Conservation (phyloP, 2,797 vertebrate genomes). For the Xiphophorus birchmanni region DNA sequence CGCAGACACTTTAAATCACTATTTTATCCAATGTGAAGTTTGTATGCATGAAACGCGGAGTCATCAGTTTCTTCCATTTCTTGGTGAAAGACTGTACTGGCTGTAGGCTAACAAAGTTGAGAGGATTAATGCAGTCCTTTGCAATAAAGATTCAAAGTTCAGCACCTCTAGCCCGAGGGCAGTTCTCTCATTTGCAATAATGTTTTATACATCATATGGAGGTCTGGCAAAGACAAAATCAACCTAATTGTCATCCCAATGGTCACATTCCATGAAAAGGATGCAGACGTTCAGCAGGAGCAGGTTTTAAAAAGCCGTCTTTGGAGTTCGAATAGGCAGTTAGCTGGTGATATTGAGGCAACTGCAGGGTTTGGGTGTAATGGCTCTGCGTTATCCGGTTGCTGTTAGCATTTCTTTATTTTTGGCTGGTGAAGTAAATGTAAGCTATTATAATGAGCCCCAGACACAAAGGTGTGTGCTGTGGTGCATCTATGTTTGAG, state of each 20-base stretch:
- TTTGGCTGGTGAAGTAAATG: background rate
- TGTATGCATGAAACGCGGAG: background rate
- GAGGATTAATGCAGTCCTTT: slow-evolving; percentile 17
- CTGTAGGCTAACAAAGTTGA: slow-evolving; percentile 5
- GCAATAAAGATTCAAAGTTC: slow-evolving; percentile 8
- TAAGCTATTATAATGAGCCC: background rate
- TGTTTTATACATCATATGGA: background rate
- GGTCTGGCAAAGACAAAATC: background rate
- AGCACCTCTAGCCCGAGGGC: background rate
- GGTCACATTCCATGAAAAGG: background rate
- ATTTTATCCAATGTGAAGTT: background rate
- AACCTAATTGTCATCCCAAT: background rate
- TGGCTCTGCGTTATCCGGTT: background rate
- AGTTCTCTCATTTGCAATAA: slow-evolving; percentile 6
- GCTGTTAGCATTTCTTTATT: background rate
- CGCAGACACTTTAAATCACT: background rate
- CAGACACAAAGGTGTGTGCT: background rate
- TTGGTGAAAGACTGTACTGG: background rate
- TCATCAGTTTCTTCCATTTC: slow-evolving; percentile 7
- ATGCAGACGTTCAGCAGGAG: background rate
- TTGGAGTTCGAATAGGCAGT: background rate
- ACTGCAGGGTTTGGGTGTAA: background rate
- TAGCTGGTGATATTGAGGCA: background rate
- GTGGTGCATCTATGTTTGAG: background rate
- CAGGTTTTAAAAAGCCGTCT: background rate